These are phyloP conservation scores for Campopleginae sp. DNA, from an alignment of 2,888 invertebrate species.

Conservation along the genomic window DNA sequence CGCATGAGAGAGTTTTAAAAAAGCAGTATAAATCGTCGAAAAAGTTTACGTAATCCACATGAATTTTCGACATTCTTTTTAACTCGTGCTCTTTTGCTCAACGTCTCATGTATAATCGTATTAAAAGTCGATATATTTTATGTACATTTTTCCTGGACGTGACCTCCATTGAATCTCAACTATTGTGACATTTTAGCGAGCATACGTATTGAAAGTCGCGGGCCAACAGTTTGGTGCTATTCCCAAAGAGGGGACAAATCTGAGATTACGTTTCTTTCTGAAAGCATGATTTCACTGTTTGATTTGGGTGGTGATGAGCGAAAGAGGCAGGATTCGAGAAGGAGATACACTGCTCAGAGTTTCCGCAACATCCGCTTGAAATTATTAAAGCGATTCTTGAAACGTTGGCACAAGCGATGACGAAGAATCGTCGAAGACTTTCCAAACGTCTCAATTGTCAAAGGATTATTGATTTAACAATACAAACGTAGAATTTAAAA, in stretches of 20 bases:
- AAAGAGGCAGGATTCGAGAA: slow-evolving; percentile 14
- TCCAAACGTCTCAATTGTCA: slow-evolving; percentile 49
- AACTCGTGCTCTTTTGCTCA: slow-evolving; percentile 8
- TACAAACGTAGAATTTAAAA: slow-evolving; percentile 7
- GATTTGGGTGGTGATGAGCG: slow-evolving; percentile 31
- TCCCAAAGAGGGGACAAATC: not conserved
- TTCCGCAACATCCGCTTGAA: slow-evolving; percentile 55
- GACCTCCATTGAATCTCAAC: slow-evolving; percentile 11
- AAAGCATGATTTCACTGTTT: slow-evolving; percentile 61
- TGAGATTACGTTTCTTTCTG: slow-evolving; percentile 13
- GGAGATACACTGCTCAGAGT: not conserved
- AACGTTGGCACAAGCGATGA: not conserved
- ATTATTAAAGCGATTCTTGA: slow-evolving; percentile 46
- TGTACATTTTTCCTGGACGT: slow-evolving; percentile 24
- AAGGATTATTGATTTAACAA: slow-evolving; percentile 3
- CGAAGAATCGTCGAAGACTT: slow-evolving; percentile 42
- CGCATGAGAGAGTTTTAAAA: not conserved
- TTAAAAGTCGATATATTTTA: slow-evolving; percentile 11
- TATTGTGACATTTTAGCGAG: slow-evolving; percentile 48
- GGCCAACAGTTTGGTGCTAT: not conserved
- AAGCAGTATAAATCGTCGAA: slow-evolving; percentile 5
- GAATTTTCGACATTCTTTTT: slow-evolving; percentile 47
- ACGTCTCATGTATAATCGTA: slow-evolving; percentile 20
- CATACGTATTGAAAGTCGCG: slow-evolving; percentile 6
- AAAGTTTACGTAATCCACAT: slow-evolving; percentile 39